phyloP scores from a whole-genome alignment of 2,797 vertebrate genomes.

The Emydoidea blandingii region DNA sequence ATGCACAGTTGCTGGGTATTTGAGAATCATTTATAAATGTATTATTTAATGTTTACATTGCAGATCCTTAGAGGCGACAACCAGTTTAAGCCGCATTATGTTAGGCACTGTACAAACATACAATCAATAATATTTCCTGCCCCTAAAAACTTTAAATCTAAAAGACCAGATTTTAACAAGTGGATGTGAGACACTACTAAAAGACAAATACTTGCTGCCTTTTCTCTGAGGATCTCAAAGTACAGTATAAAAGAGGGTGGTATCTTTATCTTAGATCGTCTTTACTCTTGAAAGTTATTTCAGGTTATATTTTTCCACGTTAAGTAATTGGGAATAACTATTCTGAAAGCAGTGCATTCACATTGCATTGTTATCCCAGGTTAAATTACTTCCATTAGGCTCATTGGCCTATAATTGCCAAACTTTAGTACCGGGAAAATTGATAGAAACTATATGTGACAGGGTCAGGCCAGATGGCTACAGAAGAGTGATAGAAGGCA shows the following conservation, averaged over 20 bases:
- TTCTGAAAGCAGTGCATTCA: neutral
- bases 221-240: neutral
- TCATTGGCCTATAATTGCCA: too few relatives aligned
- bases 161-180: neutral
- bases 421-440: too few relatives aligned
- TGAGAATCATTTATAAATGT: neutral
- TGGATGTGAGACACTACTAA: neutral
- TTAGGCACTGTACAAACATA: neutral
- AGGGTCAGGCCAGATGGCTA: too few relatives aligned
- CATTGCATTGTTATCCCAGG: neutral
- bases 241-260: neutral
- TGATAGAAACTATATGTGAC: too few relatives aligned
- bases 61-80: neutral
- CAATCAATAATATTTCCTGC: neutral
- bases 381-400: too few relatives aligned
- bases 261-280: neutral
- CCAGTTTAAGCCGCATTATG: neutral
- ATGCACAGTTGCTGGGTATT: neutral
- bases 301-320: neutral
- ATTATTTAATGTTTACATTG: neutral
- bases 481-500: too few relatives aligned
- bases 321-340: neutral
- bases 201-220: neutral
- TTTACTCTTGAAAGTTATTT: constrained; percentile 10
- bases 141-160: neutral